Evolutionary conservation across 2,888 invertebrate species (phyloP).

Genomic region (Epinotia ramella): DNA sequence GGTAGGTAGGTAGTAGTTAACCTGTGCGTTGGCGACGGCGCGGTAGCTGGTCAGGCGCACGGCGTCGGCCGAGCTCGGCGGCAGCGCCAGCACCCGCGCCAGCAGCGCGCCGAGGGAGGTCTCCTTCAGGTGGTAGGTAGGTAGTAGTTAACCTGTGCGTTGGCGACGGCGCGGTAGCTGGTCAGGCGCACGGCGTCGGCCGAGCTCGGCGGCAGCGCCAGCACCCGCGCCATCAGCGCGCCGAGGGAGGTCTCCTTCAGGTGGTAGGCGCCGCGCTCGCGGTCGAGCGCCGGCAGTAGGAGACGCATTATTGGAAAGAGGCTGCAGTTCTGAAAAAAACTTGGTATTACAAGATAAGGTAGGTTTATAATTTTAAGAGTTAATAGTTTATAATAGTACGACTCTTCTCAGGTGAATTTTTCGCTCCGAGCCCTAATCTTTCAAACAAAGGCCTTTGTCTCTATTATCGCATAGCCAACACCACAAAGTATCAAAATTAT

Average conservation of each 20-base stretch:
- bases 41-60: slow-evolving; percentile 75
- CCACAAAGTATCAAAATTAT: too few species aligned
- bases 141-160: slow-evolving; percentile 71
- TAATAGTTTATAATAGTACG: too few species aligned
- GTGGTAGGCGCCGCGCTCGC: slow-evolving; percentile 92
- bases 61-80: slow-evolving; percentile 84
- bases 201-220: slow-evolving; percentile 89
- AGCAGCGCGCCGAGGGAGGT: slow-evolving; percentile 89
- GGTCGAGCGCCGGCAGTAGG: slow-evolving; percentile 91
- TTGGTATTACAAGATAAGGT: slow-evolving; percentile 14
- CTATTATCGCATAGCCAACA: too few species aligned
- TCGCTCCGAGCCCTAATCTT: too few species aligned
- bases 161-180: slow-evolving; percentile 77
- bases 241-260: slow-evolving; percentile 92
- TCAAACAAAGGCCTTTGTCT: too few species aligned
- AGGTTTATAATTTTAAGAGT: too few species aligned
- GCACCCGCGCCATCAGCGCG: slow-evolving; percentile 89
- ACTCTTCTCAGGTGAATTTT: too few species aligned
- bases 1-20: slow-evolving; percentile 89
- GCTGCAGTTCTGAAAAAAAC: slow-evolving; percentile 79
- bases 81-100: slow-evolving; percentile 90
- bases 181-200: slow-evolving; percentile 72
- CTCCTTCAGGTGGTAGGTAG: slow-evolving; percentile 95
- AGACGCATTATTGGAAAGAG: slow-evolving; percentile 92
- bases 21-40: slow-evolving; percentile 70